A percentile compares a stretch with the other conserved stretches of the same genome.
Evolutionary conservation across 1,140 invertebrate genomes (phyloP).

Genomic region (Epicauta chinensis): DNA sequence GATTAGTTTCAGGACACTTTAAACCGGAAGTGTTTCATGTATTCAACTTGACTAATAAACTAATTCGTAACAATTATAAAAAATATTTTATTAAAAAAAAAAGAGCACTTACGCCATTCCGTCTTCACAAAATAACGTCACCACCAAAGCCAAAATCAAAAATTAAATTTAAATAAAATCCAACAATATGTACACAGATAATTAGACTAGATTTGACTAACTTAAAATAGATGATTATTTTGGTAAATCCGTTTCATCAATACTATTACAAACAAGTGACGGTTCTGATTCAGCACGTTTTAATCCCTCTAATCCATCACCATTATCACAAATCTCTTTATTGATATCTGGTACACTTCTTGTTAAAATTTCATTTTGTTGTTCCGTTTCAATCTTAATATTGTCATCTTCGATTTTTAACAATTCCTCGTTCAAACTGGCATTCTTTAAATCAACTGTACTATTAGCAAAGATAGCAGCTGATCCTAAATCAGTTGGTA

Average conservation of each 20-base stretch:
- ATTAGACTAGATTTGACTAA: too few relatives aligned
- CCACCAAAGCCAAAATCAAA: too few relatives aligned
- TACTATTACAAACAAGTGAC: slow-evolving; percentile 7
- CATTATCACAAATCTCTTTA: slow-evolving; percentile 37
- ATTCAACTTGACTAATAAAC: too few relatives aligned
- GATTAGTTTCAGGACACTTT: too few relatives aligned
- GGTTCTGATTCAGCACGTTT: slow-evolving; percentile 41
- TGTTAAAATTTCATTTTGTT: slow-evolving; percentile 31
- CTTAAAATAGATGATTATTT: slow-evolving; percentile 1
- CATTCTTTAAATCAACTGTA: slow-evolving; percentile 76
- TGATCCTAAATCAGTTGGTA: slow-evolving; percentile 45
- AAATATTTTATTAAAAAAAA: too few relatives aligned
- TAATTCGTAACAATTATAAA: too few relatives aligned
- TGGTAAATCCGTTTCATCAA: slow-evolving; percentile 10
- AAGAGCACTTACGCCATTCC: too few relatives aligned
- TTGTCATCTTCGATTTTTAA: slow-evolving; percentile 46
- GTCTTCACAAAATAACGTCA: too few relatives aligned
- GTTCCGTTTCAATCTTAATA: slow-evolving; percentile 43
- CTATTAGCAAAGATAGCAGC: slow-evolving; percentile 84
- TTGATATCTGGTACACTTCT: slow-evolving; percentile 40
- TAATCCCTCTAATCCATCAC: slow-evolving; percentile 33
- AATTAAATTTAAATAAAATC: too few relatives aligned
- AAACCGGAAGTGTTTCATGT: too few relatives aligned
- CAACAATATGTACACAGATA: too few relatives aligned
- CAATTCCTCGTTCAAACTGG: slow-evolving; percentile 67